phyloP scores from a whole-genome alignment of 2,113 vertebrate genomes.

The Manacus vitellinus region DNA sequence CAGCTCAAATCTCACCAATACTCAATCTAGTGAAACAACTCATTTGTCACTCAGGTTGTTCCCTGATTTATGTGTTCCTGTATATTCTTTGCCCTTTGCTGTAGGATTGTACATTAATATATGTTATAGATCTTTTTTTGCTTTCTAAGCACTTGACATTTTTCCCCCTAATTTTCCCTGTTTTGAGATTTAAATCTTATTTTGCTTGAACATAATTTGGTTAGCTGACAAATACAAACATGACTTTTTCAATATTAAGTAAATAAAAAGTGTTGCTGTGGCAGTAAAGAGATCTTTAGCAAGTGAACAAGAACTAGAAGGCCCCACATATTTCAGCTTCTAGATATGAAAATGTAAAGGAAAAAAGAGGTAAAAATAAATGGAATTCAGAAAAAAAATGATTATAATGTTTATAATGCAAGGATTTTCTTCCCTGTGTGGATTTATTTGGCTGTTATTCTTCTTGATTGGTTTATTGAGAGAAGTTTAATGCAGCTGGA shows the following conservation, averaged over 20 bases:
- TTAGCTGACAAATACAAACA: constrained; percentile 25
- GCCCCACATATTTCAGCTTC: background rate
- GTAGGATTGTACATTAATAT: background rate
- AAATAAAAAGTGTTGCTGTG: background rate
- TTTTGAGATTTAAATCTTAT: constrained; percentile 32
- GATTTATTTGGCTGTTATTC: background rate
- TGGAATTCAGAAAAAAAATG: background rate
- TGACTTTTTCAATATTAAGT: background rate
- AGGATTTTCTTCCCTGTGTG: background rate
- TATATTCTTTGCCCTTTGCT: background rate
- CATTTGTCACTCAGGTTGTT: background rate
- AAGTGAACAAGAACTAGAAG: background rate
- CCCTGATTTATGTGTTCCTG: background rate
- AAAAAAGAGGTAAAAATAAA: background rate
- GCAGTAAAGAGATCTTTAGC: constrained; percentile 14
- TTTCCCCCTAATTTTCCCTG: background rate
- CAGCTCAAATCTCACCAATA: background rate
- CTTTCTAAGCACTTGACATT: constrained; percentile 19
- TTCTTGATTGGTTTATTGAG: constrained; percentile 13
- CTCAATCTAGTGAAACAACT: background rate
- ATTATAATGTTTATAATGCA: background rate
- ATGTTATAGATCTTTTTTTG: background rate
- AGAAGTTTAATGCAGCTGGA: background rate
- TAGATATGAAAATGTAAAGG: background rate
- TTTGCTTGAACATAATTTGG: constrained; percentile 2